Percentiles rank a stretch among this genome's conserved stretches.
Evolutionary conservation across 2,113 vertebrate species (phyloP).

Genomic region (Dunckerocampus dactyliophorus): DNA sequence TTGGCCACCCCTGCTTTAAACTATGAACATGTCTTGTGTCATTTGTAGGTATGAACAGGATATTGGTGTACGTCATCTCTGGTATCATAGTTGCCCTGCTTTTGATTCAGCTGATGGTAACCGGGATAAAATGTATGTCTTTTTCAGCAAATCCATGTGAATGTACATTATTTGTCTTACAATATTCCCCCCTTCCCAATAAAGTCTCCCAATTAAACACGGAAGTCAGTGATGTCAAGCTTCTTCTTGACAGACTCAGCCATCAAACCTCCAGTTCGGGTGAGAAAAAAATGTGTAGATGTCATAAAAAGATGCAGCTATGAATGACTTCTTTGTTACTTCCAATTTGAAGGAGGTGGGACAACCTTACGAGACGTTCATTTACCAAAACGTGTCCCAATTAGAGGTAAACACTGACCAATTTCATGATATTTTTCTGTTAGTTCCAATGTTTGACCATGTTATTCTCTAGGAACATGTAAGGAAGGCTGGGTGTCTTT

Average conservation of each 20-base stretch:
- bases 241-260: constrained; percentile 11
- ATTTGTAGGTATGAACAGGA: constrained; percentile 31
- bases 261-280: not conserved
- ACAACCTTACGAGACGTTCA: accelerated
- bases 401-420: constrained; percentile 32
- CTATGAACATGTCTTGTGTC: not conserved
- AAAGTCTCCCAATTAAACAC: constrained; percentile 47
- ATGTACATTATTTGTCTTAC: not conserved
- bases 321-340: not conserved
- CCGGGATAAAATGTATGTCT: constrained; percentile 45
- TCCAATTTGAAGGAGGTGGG: not conserved
- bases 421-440: not conserved
- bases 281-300: not conserved
- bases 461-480: constrained; percentile 34
- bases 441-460: not conserved
- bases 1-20: too few species aligned
- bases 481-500: constrained; percentile 41
- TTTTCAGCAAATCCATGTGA: too few species aligned
- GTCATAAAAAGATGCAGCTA: not conserved
- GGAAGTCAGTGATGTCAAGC: constrained; percentile 40
- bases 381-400: constrained; percentile 7
- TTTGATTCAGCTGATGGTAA: constrained; percentile 48
- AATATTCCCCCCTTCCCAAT: not conserved
- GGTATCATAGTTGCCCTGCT: constrained; percentile 46
- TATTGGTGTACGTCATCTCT: constrained; percentile 30